These are phyloP conservation scores for Lates calcarifer DNA, from an alignment of 2,113 vertebrate species.

Conservation along the genomic window DNA sequence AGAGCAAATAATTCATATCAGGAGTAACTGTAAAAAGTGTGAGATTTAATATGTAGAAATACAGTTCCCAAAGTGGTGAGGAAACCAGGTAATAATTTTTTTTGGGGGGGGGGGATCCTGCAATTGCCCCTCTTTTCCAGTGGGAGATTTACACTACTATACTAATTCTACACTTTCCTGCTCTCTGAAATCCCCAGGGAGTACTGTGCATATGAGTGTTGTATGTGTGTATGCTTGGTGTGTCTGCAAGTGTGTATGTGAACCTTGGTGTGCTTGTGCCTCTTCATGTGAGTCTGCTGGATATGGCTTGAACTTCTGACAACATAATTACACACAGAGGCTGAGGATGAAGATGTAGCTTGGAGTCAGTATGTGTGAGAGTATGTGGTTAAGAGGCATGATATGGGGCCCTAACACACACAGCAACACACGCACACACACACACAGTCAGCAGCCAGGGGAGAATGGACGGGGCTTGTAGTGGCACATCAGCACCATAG, in stretches of 20 bases:
- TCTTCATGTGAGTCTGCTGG: constrained; percentile 59
- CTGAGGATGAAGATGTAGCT: constrained; percentile 73
- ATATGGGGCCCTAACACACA: constrained; percentile 34
- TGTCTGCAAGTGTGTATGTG: constrained; percentile 14
- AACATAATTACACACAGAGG: constrained; percentile 75
- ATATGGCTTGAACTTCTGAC: constrained; percentile 70
- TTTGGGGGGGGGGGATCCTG: neutral
- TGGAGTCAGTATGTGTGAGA: constrained; percentile 65
- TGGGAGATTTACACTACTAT: constrained; percentile 41
- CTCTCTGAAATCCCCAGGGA: constrained; percentile 48
- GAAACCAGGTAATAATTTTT: constrained; percentile 24
- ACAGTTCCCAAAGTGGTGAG: neutral
- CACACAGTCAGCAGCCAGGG: constrained; percentile 18
- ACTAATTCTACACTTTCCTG: constrained; percentile 58
- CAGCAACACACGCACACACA: constrained; percentile 7
- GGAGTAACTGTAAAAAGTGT: neutral
- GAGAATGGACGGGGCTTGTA: constrained; percentile 35
- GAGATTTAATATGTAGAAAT: constrained; percentile 31
- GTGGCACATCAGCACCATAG: constrained; percentile 73
- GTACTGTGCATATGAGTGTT: constrained; percentile 29
- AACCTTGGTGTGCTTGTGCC: constrained; percentile 7
- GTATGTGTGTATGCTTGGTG: constrained; percentile 21
- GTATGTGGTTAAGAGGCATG: constrained; percentile 70
- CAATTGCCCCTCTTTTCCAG: constrained; percentile 24
- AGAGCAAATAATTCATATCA: constrained; percentile 15